Base-by-base conservation (phyloP, 2,888 invertebrate genomes). In the Platycheirus rosarum region DNA sequence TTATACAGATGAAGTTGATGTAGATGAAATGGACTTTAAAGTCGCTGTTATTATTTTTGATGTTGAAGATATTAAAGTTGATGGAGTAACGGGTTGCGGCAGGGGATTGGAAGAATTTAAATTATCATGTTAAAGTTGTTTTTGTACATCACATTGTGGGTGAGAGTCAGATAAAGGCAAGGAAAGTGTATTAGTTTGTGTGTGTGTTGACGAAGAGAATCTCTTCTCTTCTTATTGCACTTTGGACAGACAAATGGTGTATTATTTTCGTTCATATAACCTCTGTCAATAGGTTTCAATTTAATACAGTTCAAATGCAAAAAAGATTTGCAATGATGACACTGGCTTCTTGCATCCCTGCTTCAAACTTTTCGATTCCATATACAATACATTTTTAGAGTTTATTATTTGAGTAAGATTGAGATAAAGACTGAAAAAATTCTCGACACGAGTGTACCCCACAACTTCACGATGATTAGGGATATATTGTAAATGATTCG, bases 171-270 rank as follows among this genome's bases (percentile, higher is more conserved):
- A 18, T 44, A 16, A 9, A 18, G 44, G 44, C 44, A 44, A 44
- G 8, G 9, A 3, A 44, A 4, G 44, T 18, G 44, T 2, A 44
- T 14, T 18, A 8, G 9, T 18, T 9, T 44, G 44, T 8, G 44
- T 8, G 6, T 18, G 44, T 44, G 44, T n/a, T 44, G 44, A 16
- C n/a, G n/a, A n/a, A n/a, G n/a, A n/a, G n/a, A n/a, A n/a, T n/a
- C n/a, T n/a, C n/a, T n/a, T n/a, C n/a, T n/a, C n/a, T 44, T 44
- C 14, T 44, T 44, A 18, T 18, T 44, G 44, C 44, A 44, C 9
- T 18, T 44, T 44, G 44, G 44, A 18, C 44, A 18, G 8, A 44
- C 14, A 9, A 44, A 44, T 18, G 18, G 44, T 44, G 2, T 18
- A 8, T 44, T 44, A 44, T 44, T 18, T 18, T 44, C 16, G 16